Evolutionary conservation across 92 coral and sea anemone genomes (phyloP).

Genomic region (Zoanthus sociatus): DNA sequence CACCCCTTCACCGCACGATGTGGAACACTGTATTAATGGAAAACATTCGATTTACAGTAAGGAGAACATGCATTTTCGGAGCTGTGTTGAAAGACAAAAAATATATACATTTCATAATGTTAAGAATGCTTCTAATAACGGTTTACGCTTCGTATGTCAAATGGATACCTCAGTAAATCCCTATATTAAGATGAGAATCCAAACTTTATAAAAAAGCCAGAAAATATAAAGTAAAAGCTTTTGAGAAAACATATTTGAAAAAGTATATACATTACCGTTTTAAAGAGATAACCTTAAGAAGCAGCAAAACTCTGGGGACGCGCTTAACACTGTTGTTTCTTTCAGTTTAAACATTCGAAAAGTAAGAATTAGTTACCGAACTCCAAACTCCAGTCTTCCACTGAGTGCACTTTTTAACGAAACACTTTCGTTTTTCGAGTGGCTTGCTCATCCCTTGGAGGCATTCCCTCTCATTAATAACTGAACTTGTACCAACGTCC

Average conservation of each 20-base stretch:
- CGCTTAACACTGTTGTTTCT: neutral
- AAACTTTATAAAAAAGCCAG: too few species aligned
- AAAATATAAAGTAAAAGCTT: too few species aligned
- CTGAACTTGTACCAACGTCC: conserved; percentile 25
- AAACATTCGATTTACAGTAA: neutral
- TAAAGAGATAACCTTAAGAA: neutral
- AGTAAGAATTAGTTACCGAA: conserved; percentile 19
- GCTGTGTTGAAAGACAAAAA: too few species aligned
- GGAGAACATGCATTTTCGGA: too few species aligned
- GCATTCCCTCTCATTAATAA: conserved; percentile 17
- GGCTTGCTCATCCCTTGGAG: neutral
- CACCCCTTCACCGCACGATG: conserved; percentile 27
- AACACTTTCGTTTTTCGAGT: conserved; percentile 16
- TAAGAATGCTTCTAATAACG: too few species aligned
- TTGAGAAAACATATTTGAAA: too few species aligned
- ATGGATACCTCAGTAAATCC: too few species aligned
- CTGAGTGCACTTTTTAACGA: conserved; percentile 41
- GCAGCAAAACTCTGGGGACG: neutral
- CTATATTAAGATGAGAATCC: too few species aligned
- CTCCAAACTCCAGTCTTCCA: conserved; percentile 49
- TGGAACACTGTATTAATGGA: conserved; percentile 17
- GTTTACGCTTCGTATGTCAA: too few species aligned
- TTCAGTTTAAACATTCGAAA: neutral
- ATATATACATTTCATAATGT: too few species aligned
- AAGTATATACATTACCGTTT: too few species aligned